Evolutionary conservation across 1,140 invertebrate genomes (phyloP), one percentile per base, ranked within the genome.

Genomic region (Fopius arisanus): DNA sequence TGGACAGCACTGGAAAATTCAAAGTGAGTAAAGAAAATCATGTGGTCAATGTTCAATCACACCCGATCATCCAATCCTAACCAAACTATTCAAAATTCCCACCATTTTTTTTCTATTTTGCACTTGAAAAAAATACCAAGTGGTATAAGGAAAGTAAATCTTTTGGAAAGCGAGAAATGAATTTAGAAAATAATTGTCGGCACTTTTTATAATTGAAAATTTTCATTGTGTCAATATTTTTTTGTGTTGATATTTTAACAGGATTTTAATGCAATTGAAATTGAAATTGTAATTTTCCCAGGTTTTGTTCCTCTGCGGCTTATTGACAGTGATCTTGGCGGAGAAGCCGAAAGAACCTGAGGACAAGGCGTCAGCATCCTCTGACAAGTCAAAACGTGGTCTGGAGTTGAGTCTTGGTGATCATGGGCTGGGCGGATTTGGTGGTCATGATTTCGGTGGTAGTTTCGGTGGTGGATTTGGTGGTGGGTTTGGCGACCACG

Each of bases 1-100:
- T 87, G 86, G 79, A 84, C 84, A 82, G 84, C 85, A 84, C 84
- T 82, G 80, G 80, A 75, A 87, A 86, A 79, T 81, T 86, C 79
- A 87, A 87, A 87, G 86, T 87, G 84, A 87, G 86, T 86, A 85
- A 77, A 72, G 29, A 31, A 14, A 19, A 23, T 14, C n/a, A 26
- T 28, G 21, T 62, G 12, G 7, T 4, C 0, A 69, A 9, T 10
- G 1, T 37, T 3, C 12, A 10, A 10, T 31, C 29, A 7, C 29
- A 4, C 29, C 29, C 33, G n/a, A n/a, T n/a, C n/a, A n/a, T n/a
- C n/a, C n/a, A n/a, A n/a, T n/a, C n/a, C n/a, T n/a, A n/a, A n/a
- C n/a, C n/a, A n/a, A n/a, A n/a, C n/a, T n/a, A n/a, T n/a, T n/a
- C n/a, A n/a, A n/a, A n/a, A n/a, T n/a, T n/a, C n/a, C n/a, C n/a